Conservation (phyloP, 2,888 invertebrate species). For the Lathronympha strigana region DNA sequence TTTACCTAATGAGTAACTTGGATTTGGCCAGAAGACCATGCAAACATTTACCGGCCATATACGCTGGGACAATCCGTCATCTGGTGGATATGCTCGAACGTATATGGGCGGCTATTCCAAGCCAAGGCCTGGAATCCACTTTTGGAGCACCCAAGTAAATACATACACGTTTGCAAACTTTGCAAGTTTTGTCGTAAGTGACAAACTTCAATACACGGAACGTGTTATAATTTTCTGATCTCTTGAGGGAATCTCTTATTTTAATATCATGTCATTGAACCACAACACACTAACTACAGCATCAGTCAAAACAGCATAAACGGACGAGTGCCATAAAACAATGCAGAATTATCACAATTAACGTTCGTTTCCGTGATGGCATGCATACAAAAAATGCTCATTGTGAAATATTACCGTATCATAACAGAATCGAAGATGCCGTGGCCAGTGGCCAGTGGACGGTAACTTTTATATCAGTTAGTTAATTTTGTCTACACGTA, state of each 20-base stretch:
- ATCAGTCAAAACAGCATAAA: conserved; percentile 11
- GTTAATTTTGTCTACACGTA: neutral
- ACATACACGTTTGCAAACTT: neutral
- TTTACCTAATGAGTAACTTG: neutral
- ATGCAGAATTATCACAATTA: conserved; percentile 10
- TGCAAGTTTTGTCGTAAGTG: neutral
- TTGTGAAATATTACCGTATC: neutral
- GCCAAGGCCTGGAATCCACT: no score
- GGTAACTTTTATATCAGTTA: neutral
- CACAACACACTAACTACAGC: neutral
- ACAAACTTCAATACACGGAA: neutral
- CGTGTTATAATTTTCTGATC: no score
- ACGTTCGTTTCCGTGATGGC: neutral
- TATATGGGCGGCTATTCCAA: no score
- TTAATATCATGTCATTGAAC: neutral
- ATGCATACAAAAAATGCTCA: conserved; percentile 7
- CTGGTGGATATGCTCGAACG: no score
- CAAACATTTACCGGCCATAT: no score
- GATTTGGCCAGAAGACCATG: no score
- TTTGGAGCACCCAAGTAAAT: no score
- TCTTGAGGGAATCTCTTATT: neutral
- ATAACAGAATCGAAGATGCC: neutral
- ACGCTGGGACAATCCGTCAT: no score
- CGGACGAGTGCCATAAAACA: conserved; percentile 1
- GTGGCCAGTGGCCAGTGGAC: neutral